phyloP scores from a whole-genome alignment of 2,888 invertebrate species.

The Leptogaster cylindrica region DNA sequence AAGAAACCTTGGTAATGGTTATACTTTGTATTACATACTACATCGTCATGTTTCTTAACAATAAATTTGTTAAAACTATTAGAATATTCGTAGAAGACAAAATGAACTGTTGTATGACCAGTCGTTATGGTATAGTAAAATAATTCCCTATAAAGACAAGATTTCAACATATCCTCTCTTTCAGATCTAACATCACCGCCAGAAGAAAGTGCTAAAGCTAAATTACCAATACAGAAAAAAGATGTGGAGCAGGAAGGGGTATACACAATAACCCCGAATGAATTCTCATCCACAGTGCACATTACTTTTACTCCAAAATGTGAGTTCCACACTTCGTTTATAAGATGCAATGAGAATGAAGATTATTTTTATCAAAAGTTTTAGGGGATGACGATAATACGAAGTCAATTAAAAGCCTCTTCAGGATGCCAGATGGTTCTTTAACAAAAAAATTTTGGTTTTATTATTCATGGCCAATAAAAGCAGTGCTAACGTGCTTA shows the following conservation, averaged over 20 bases:
- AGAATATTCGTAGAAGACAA: slow-evolving; percentile 59
- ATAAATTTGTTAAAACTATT: slow-evolving; percentile 62
- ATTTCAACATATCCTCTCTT: slow-evolving; percentile 33
- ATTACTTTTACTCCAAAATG: slow-evolving; percentile 20
- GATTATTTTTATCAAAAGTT: neutral
- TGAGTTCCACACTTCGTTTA: neutral
- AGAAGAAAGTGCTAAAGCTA: slow-evolving; percentile 59
- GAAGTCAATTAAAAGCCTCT: slow-evolving; percentile 57
- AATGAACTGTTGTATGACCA: slow-evolving; percentile 59
- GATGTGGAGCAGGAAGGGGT: slow-evolving; percentile 52
- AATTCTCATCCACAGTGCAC: slow-evolving; percentile 2
- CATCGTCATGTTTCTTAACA: slow-evolving; percentile 73
- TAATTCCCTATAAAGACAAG: neutral
- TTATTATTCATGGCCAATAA: slow-evolving; percentile 75
- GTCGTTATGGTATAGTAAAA: slow-evolving; percentile 56
- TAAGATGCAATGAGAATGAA: neutral
- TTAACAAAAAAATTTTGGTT: slow-evolving; percentile 65
- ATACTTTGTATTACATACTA: slow-evolving; percentile 78
- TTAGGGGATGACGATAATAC: neutral
- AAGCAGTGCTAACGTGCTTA: slow-evolving; percentile 68
- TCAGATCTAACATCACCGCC: slow-evolving; percentile 61
- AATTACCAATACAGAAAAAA: slow-evolving; percentile 53
- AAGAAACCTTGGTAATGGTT: slow-evolving; percentile 76
- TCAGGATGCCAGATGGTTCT: slow-evolving; percentile 60
- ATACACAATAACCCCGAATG: slow-evolving; percentile 57